Evolutionary conservation across 1,140 invertebrate species (phyloP), one percentile per base, ranked within the genome.

Genomic region (Laupala kohalensis): DNA sequence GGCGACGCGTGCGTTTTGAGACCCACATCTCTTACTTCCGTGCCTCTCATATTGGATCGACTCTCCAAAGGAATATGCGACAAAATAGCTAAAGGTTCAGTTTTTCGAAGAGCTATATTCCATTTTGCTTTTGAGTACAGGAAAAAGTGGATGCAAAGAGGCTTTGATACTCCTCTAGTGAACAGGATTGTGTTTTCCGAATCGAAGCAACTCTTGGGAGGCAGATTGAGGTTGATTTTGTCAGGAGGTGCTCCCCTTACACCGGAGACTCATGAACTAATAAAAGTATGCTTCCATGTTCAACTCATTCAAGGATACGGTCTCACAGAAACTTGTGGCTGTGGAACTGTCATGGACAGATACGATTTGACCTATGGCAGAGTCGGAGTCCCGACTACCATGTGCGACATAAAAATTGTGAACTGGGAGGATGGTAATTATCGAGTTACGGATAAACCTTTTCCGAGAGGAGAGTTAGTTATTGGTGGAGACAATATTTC

Each of bases 371-470:
- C 85, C 62, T 88, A 86, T 19, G 96, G 96, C 53, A 86, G 93
- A 78, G 95, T 96, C 71, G 97, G 97, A 67, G 90, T 90, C 67
- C 95, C 97, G 9, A 86, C 95, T 67, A 89, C 90, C 4, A 90
- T 92, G 73, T 91, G 90, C 78, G 91, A 97, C 78, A 89, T 99
- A 75, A 86, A 87, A 76, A 85, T 99, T 63, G 88, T 93, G 65
- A 92, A 95, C 83, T 99, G 97, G 97, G 90, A 92, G 76, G 97
- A 99, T 84, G 96, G 95, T 79, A 88, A 90, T 78, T 99, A 99
- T 82, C 86, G 88, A 71, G 88, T 93, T 12, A 90, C 86, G 9
- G 97, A 99, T 83, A 91, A 90, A 76, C 95, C 95, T 0, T 88
- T 89, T 84, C 96, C 97, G 2, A 83, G 92, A 75, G 95, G 95